These are phyloP conservation scores for Plectropomus leopardus DNA, from an alignment of 2,113 vertebrate genomes.

Conservation along the genomic window DNA sequence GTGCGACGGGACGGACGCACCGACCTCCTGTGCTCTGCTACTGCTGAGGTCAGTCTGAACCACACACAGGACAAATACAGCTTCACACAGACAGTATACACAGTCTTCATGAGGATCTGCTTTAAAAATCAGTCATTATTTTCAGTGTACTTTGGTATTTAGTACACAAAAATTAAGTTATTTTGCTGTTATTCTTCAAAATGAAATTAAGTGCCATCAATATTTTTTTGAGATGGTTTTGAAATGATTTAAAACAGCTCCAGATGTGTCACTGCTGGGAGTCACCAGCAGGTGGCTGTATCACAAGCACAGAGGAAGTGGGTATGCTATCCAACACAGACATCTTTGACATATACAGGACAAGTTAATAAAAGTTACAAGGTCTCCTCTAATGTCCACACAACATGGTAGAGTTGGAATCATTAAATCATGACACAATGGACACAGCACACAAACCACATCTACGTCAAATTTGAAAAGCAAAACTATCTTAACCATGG, in stretches of 20 bases:
- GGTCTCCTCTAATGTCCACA: not conserved
- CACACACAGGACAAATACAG: not conserved
- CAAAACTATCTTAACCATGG: no score
- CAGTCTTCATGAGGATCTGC: no score
- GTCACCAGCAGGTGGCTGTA: not conserved
- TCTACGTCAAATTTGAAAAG: not conserved
- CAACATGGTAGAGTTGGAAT: not conserved
- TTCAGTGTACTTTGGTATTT: not conserved
- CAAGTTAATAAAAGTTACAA: not conserved
- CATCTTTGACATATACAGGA: not conserved
- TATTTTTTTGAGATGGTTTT: not conserved
- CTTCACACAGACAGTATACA: not conserved
- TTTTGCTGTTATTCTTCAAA: not conserved
- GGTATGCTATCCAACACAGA: not conserved
- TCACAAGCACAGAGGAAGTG: not conserved
- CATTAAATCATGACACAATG: not conserved
- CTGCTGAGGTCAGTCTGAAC: conserved; percentile 83
- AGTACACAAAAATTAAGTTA: not conserved
- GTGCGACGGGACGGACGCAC: conserved; percentile 85
- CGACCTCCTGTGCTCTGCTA: conserved; percentile 84
- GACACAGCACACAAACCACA: not conserved
- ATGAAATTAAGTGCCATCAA: not conserved
- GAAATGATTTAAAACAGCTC: not conserved
- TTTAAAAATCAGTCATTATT: no score
- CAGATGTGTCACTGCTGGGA: not conserved